Evolutionary conservation across 1,140 invertebrate species (phyloP), one percentile per base, ranked within the genome.

Genomic region (Lepidotrigona ventralis): DNA sequence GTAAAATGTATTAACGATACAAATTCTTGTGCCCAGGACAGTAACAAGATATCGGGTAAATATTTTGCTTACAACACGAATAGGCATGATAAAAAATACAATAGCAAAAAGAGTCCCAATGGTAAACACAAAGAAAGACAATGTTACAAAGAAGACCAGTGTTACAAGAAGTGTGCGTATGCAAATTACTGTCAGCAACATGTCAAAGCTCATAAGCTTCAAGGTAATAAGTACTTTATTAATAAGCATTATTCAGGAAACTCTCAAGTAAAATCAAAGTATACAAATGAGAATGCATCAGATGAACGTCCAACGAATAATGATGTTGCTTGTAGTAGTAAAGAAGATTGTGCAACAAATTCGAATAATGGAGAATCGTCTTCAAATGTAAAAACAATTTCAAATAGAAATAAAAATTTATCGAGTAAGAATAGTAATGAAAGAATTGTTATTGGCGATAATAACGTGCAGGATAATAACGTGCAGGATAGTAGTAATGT

Each of bases 181-280:
- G 77, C 51, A 14, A 88, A 89, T 79, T 80, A 72, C 46, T 87
- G 86, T 77, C 86, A 77, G 19, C 84, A 83, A 51, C 81, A 81
- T 29, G 51, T 69, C 0, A 87, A 56, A 26, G 83, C 72, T 76
- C 82, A 86, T 63, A 92, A 82, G 86, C 90, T 89, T 89, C 82
- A 88, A 21, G 91, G 89, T 69, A 83, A 90, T 66, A 90, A 82
- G 74, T 90, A 88, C 71, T 84, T 76, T 60, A 76, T 85, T 63
- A 88, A 84, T 60, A 87, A 86, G 54, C 77, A 85, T 70, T 86
- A 83, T 56, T 64, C 79, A 5, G 83, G 91, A 19, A 84, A 78
- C 63, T 71, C 74, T 0, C 74, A 77, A 33, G 4, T 51, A 23
- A 29, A 39, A 64, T 11, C n/a, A 39, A 33, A 70, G 39, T n/a